Evolutionary conservation across 2,797 vertebrate genomes (phyloP).

Genomic region (Crenichthys baileyi): DNA sequence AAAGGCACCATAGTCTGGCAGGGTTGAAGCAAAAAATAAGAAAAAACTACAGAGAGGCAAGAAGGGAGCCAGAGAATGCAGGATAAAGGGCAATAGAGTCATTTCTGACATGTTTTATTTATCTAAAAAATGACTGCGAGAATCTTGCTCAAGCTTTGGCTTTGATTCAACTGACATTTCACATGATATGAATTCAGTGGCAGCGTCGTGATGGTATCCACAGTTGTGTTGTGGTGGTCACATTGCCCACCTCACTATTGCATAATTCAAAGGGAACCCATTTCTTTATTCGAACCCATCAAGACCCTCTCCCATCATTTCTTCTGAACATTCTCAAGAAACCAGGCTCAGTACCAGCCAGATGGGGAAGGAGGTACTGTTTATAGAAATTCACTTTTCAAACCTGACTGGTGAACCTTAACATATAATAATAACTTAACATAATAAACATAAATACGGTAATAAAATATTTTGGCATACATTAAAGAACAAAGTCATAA

Average conservation of each 20-base stretch:
- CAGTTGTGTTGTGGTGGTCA: slow-evolving; percentile 54
- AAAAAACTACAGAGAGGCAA: slow-evolving; percentile 8
- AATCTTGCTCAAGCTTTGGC: slow-evolving; percentile 49
- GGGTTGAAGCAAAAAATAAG: slow-evolving; percentile 11
- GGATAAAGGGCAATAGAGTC: slow-evolving; percentile 68
- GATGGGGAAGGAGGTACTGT: slow-evolving; percentile 7
- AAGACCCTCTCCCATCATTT: slow-evolving; percentile 22
- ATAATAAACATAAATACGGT: slow-evolving; percentile 13
- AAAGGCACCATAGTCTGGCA: slow-evolving; percentile 13
- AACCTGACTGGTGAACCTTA: slow-evolving; percentile 12
- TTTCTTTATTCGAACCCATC: slow-evolving; percentile 50
- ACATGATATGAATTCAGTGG: slow-evolving; percentile 58
- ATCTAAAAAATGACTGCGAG: slow-evolving; percentile 57
- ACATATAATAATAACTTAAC: background rate
- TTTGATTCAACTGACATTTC: slow-evolving; percentile 72
- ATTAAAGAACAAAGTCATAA: slow-evolving; percentile 15
- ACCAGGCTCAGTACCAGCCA: slow-evolving; percentile 18
- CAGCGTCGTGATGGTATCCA: slow-evolving; percentile 42
- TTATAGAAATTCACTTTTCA: slow-evolving; percentile 1
- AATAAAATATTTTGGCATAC: slow-evolving; percentile 17
- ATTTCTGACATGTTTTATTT: slow-evolving; percentile 77
- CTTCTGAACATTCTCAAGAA: slow-evolving; percentile 35
- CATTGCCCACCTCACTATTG: slow-evolving; percentile 59
- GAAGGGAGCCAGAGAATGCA: slow-evolving; percentile 10
- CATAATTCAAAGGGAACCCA: slow-evolving; percentile 72